Conservation (phyloP, 2,113 vertebrate species). For the Psammodynastes pulverulentus region DNA sequence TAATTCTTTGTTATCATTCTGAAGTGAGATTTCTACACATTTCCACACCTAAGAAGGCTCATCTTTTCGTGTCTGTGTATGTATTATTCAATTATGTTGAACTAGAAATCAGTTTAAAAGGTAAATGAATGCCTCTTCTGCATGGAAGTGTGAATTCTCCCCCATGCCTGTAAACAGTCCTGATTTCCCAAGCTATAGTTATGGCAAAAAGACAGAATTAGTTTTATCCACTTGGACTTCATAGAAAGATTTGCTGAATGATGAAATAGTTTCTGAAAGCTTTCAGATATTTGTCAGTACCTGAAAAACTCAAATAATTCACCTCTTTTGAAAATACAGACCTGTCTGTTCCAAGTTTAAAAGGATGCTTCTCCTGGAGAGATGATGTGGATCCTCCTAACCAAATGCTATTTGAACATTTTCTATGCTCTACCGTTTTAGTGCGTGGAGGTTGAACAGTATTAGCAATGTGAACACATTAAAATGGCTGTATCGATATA, state of each 20-base stretch:
- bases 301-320: neutral
- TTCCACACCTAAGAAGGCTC: neutral
- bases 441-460: constrained; percentile 49
- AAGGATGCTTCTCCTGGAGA: neutral
- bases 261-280: neutral
- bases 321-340: neutral
- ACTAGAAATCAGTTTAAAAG: neutral
- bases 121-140: neutral
- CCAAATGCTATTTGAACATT: constrained; percentile 12
- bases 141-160: neutral
- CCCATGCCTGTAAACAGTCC: neutral
- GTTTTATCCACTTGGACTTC: neutral
- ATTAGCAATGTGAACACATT: constrained; percentile 49
- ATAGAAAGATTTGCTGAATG: neutral
- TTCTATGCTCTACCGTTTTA: constrained; percentile 35
- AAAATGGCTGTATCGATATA: constrained; percentile 60
- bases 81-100: neutral
- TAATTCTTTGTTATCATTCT: neutral
- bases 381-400: neutral
- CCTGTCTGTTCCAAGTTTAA: neutral
- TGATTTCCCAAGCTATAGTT: neutral
- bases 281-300: neutral
- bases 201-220: neutral
- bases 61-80: neutral
- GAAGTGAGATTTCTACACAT: neutral